Evolutionary conservation across 2,888 invertebrate species (phyloP), one percentile per base, ranked within the genome.

Genomic region (Lithophane ornitopus): DNA sequence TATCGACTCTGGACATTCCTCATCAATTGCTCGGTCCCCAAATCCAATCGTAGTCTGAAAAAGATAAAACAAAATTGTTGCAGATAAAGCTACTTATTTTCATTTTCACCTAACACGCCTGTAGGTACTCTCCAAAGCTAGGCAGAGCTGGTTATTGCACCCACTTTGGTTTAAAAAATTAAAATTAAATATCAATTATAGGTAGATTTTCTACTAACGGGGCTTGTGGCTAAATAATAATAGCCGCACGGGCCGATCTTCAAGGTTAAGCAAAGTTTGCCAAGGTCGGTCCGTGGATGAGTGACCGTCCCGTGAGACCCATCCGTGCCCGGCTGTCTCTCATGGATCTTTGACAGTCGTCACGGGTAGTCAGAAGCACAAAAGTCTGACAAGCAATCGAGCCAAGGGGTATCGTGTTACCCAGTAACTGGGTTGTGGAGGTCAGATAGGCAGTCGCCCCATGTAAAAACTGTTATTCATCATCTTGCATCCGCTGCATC

Each of bases 1-100:
- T 88, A 98, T 97, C 0, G 98, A 98, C 90, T 98, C 98, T 0
- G 98, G 98, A 91, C 99, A 99, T 89, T 98, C 98, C 88, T 98
- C 98, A 52, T 98, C 98, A 2, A 98, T 98, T 74, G 98, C 98
- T 44, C 98, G 97, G 79, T 97, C 97, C 6, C 99, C 99, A 90
- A 98, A 99, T 0, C 99, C 99, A 68, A 98, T 98, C 0, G 98
- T 97, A 0, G 97, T 97, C 96, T 97, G 96, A 74, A 95, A 95
- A 70, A 67, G 22, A 73, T 73, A 76, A 34, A 39, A 54, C 14
- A 59, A 41, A 66, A 71, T 19, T 11, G 9, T 34, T 67, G 6
- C 2, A 22, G 12, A 65, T 2, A 28, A 34, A 34, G 14, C 19
- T 12, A 22, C 46, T 34, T 66, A 34, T 66, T 22, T 49, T 0